These are phyloP conservation scores for Pseudococcus longispinus DNA, from an alignment of 2,888 invertebrate genomes.

Conservation along the genomic window DNA sequence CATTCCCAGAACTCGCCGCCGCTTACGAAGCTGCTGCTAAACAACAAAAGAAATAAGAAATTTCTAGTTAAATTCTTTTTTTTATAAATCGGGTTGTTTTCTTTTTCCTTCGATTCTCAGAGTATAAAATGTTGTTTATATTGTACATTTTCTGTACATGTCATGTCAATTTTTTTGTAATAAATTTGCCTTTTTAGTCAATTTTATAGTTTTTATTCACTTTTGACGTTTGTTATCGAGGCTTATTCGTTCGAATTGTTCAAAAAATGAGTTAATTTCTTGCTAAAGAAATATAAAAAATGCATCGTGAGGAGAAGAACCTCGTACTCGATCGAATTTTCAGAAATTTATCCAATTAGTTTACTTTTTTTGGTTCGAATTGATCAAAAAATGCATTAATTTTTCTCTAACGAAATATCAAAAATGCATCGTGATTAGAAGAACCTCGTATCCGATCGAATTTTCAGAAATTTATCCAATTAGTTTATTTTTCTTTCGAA, in stretches of 20 bases:
- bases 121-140: constrained; percentile 46
- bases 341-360: not conserved
- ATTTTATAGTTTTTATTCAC: not conserved
- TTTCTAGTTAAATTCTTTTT: not conserved
- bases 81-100: not conserved
- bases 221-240: not conserved
- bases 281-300: too few relatives aligned
- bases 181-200: constrained; percentile 2
- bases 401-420: too few relatives aligned
- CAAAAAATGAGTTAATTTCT: not conserved
- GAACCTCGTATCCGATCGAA: too few relatives aligned
- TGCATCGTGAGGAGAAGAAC: too few relatives aligned
- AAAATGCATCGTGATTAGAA: too few relatives aligned
- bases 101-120: constrained; percentile 50
- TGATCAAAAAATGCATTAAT: too few relatives aligned
- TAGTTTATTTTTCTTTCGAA: not conserved
- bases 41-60: constrained; percentile 5
- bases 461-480: not conserved
- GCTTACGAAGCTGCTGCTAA: not conserved
- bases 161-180: constrained; percentile 22
- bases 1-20: constrained; percentile 10
- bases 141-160: constrained; percentile 25
- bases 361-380: not conserved
- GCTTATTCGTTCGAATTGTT: not conserved
- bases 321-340: too few relatives aligned